Conservation (phyloP, 2,888 invertebrate species). For the Eueremaeus valkanovi region DNA sequence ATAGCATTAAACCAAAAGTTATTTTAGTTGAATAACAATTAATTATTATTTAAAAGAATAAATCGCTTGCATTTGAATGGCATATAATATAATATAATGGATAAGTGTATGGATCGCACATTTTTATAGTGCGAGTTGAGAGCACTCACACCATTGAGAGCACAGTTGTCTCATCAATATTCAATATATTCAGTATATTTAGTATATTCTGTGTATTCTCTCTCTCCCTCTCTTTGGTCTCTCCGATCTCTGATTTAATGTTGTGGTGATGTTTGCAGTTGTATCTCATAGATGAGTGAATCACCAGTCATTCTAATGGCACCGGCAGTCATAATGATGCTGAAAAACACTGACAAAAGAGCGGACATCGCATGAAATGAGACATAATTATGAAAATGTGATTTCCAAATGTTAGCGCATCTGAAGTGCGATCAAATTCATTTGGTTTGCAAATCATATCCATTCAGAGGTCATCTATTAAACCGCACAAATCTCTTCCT, state of each 20-base stretch:
- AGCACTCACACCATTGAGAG: background rate
- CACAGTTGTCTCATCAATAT: background rate
- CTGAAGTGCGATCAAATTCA: constrained; percentile 18
- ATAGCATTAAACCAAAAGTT: too few relatives aligned
- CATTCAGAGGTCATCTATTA: constrained; percentile 28
- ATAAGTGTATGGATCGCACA: too few relatives aligned
- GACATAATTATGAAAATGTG: constrained; percentile 33
- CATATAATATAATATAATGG: too few relatives aligned
- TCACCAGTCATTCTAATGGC: constrained; percentile 22
- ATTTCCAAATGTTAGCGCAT: constrained; percentile 3
- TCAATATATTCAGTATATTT: background rate
- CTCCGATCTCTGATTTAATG: constrained; percentile 24
- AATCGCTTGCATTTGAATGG: too few relatives aligned
- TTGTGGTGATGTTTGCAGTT: constrained; percentile 1
- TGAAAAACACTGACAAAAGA: constrained; percentile 20
- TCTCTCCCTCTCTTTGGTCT: too few relatives aligned
- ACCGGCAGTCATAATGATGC: constrained; percentile 15
- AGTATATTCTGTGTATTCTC: too few relatives aligned
- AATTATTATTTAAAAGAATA: too few relatives aligned
- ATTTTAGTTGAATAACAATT: too few relatives aligned
- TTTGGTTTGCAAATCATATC: constrained; percentile 27
- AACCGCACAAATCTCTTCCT: constrained; percentile 9
- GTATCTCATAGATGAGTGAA: constrained; percentile 7
- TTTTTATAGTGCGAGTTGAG: too few relatives aligned
- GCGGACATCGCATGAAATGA: constrained; percentile 27